Base-by-base conservation (phyloP, 2,113 vertebrate species). In the Galeopterus variegatus region DNA sequence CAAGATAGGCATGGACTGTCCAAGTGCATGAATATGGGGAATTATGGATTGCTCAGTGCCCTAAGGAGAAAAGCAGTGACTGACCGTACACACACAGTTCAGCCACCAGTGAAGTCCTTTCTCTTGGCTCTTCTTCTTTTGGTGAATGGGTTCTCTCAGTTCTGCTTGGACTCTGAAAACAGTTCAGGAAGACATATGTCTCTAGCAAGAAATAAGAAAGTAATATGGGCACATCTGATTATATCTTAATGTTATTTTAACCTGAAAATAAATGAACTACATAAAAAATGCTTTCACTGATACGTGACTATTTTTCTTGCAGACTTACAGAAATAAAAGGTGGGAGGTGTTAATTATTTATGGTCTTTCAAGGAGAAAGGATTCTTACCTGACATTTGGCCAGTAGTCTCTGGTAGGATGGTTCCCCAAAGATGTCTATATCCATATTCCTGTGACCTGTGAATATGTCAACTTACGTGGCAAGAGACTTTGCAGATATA, bases 121-220 rank as follows among this genome's bases (percentile, higher is more conserved):
- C 19, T 64, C 50, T 58, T 0, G 1, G 1, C 21, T 69, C 69
- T 6, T 62, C n/a, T n/a, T n/a, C 8, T 62, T 62, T 72, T 62
- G 45, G 6, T 19, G 1, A 0, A 12, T 15, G 14, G 10, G 2
- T 0, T 58, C 0, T 8, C 18, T 62, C 12, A 36, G 6, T 10
- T 72, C 52, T 14, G 0, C 26, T 50, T 36, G 31, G 48, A 65
- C 10, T 72, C 65, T 56, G 65, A 36, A 87, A 65, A 65, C 9
- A 62, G 23, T n/a, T 64, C 56, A 54, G n/a, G 26, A n/a, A 81
- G 31, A 54, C 36, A 58, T 5, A 48, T 1, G 12, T 72, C 10
- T 65, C 17, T 9, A 48, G 8, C 26, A 58, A n/a, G 26, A 7
- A n/a, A 48, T 65, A 8, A 75, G 36, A 31, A 92, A 24, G 5